Percentiles rank a stretch among this genome's conserved stretches.
Conservation (phyloP, 2,113 vertebrate genomes). For the Fulica atra region DNA sequence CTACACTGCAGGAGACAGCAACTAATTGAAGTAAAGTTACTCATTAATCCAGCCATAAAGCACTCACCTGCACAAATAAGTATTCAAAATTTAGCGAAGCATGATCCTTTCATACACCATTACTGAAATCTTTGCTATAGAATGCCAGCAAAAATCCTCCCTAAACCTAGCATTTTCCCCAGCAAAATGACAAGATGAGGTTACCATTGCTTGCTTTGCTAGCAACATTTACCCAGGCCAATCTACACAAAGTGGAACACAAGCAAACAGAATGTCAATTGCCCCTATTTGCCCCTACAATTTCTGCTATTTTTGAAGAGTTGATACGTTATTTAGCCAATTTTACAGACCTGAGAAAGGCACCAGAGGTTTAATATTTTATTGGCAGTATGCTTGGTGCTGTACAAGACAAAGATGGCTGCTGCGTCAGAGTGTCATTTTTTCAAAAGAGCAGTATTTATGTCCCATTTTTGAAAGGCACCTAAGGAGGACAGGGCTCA, state of each 20-base stretch:
- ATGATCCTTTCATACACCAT: neutral
- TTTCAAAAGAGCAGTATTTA: neutral
- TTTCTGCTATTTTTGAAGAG: neutral
- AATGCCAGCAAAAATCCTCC: neutral
- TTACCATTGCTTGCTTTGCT: neutral
- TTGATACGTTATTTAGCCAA: neutral
- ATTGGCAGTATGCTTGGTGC: neutral
- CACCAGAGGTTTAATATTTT: neutral
- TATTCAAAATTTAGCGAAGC: neutral
- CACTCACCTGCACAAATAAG: neutral
- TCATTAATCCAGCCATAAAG: conserved; percentile 69
- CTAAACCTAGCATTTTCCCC: neutral
- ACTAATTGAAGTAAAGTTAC: conserved; percentile 60
- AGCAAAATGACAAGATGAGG: neutral
- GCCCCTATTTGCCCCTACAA: neutral
- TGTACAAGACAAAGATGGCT: neutral
- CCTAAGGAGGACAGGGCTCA: neutral
- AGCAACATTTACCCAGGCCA: neutral
- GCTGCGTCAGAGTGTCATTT: neutral
- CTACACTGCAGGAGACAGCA: neutral
- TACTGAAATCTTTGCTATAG: neutral
- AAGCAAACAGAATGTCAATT: neutral
- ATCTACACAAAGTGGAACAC: neutral
- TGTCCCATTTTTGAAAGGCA: neutral
- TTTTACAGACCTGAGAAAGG: neutral